Conservation (phyloP, 2,797 vertebrate genomes). For the Rhyacichthys aspro region DNA sequence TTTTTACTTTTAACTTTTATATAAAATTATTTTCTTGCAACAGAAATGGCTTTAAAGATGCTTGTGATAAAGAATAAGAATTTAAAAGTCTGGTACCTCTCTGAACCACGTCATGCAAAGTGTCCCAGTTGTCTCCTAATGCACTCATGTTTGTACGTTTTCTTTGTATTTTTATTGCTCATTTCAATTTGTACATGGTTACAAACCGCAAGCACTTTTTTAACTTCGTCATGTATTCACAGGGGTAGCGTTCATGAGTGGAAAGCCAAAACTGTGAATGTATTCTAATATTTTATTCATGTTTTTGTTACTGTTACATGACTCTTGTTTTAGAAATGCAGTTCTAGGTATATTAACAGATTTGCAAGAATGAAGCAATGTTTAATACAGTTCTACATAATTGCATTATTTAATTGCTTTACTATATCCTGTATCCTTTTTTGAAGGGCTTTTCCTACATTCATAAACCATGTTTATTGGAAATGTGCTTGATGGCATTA, state of each 20-base stretch:
- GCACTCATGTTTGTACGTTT: constrained; percentile 64
- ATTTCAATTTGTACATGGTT: constrained; percentile 69
- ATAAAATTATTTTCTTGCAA: constrained; percentile 76
- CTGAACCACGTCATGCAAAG: constrained; percentile 39
- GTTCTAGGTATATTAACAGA: constrained; percentile 22
- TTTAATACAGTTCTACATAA: constrained; percentile 28
- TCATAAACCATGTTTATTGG: constrained; percentile 41
- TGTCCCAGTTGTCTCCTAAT: constrained; percentile 51
- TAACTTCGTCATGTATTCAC: constrained; percentile 52
- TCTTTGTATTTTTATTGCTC: constrained; percentile 62
- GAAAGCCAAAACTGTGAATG: constrained; percentile 64
- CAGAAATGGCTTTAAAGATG: constrained; percentile 61
- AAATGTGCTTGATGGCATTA: constrained; percentile 54
- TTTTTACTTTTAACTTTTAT: constrained; percentile 83
- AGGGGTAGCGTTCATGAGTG: constrained; percentile 54
- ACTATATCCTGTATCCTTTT: constrained; percentile 42
- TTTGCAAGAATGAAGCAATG: constrained; percentile 37
- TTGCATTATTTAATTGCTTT: constrained; percentile 46
- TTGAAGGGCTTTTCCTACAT: constrained; percentile 52
- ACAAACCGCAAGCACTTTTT: constrained; percentile 69
- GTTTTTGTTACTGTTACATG: neutral
- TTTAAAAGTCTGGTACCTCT: constrained; percentile 33
- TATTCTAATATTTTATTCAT: neutral
- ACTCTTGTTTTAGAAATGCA: constrained; percentile 18
- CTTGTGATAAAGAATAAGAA: constrained; percentile 34